Evolutionary conservation across 2,888 invertebrate genomes (phyloP).

Genomic region (Drosophila koepferae): DNA sequence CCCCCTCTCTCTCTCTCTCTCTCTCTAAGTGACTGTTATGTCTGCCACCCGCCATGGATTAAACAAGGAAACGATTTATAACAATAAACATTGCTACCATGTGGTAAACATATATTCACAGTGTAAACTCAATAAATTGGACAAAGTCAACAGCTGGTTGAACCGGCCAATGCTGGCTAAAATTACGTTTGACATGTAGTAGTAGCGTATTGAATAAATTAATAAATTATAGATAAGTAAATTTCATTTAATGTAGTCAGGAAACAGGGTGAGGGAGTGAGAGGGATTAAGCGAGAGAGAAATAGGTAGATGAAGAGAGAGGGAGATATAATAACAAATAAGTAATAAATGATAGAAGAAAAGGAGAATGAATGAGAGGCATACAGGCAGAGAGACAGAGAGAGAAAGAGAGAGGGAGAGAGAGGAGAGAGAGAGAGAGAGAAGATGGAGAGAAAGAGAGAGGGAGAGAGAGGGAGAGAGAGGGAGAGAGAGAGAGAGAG

Average conservation of each 20-base stretch:
- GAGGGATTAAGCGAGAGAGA: neutral
- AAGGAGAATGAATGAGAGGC: too few species aligned
- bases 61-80: conserved; percentile 19
- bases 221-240: neutral
- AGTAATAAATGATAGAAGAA: too few species aligned
- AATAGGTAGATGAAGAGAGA: too few species aligned
- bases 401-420: neutral
- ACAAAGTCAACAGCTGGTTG: neutral
- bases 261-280: neutral
- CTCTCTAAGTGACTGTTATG: neutral
- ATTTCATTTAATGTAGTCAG: neutral
- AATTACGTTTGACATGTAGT: conserved; percentile 1
- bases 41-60: neutral
- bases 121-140: conserved; percentile 12
- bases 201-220: conserved; percentile 4
- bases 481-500: neutral
- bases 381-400: neutral
- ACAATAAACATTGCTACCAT: conserved; percentile 5
- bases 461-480: neutral
- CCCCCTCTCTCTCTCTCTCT: neutral
- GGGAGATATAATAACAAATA: too few species aligned
- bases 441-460: neutral
- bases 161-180: neutral
- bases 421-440: neutral
- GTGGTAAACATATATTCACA: conserved; percentile 15